Evolutionary conservation across 2,888 invertebrate genomes (phyloP), one percentile per base, ranked within the genome.

Genomic region (Parnassius glacialis): DNA sequence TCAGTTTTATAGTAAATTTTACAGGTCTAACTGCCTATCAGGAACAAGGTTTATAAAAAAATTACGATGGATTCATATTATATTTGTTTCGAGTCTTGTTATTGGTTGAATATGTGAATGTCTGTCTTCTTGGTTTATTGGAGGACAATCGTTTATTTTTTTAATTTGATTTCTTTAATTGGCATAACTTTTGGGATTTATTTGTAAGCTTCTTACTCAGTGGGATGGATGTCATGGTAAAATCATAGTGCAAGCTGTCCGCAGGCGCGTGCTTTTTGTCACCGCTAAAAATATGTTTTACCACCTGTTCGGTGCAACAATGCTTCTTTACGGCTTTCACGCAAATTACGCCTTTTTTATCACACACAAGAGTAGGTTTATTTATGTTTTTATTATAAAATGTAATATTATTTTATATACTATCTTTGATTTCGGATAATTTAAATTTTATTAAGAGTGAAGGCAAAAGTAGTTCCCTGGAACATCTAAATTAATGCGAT

Each of bases 1-100:
- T 91, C 80, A 91, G 91, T 81, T 83, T 79, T 89, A 78, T 79
- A 92, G 91, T 91, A 78, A 91, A 90, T 85, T 91, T 92, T 91
- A 66, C 92, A 92, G 92, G 92, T 92, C 92, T 92, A 72, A 84
- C 90, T 75, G 73, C 90, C 61, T 92, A 89, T 80, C 90, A 78
- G 92, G 92, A 92, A 57, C 90, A 89, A 92, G 92, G 92, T 92
- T 87, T 84, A 83, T 78, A 82, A 70, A 72, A 66, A 42, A 13
- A 12, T 55, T 51, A 45, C 45, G n/a, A 12, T 45, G 45, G n/a
- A 48, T 34, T 34, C 34, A 34, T 34, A 7, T 48, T 48, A 48
- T 48, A 48, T 54, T 74, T 78, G 80, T 79, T 72, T 69, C 76
- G 78, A 78, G 48, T 85, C 75, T 84, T 80, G 81, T 87, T 82